Conservation (phyloP, 2,888 invertebrate genomes). For the Neoascia interrupta region DNA sequence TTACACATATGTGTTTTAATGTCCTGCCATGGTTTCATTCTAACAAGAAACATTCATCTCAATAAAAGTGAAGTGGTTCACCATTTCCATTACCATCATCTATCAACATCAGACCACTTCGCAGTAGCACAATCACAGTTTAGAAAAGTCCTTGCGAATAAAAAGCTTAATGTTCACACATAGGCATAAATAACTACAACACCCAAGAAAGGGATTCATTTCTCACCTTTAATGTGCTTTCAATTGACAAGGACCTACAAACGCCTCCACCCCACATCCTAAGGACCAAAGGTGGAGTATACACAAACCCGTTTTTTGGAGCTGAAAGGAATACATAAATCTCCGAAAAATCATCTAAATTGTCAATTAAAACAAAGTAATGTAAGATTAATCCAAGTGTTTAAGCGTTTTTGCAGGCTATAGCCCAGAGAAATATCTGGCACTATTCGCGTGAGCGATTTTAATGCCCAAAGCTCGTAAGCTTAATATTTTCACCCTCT, state of each 20-base stretch:
- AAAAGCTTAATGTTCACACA: slow-evolving; percentile 22
- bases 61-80: slow-evolving; percentile 24
- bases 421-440: slow-evolving; percentile 2
- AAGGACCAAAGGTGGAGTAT: not conserved
- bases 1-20: no score
- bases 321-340: slow-evolving; percentile 10
- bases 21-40: not conserved
- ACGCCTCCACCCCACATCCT: not conserved
- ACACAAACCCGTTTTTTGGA: not conserved
- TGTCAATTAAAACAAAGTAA: slow-evolving; percentile 32
- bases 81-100: slow-evolving; percentile 10
- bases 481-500: not conserved
- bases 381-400: slow-evolving; percentile 9
- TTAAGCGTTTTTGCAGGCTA: slow-evolving; percentile 7
- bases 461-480: slow-evolving; percentile 27
- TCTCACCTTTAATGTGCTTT: slow-evolving; percentile 44
- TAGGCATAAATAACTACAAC: slow-evolving; percentile 17
- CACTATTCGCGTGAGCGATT: slow-evolving; percentile 23
- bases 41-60: slow-evolving; percentile 2
- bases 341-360: slow-evolving; percentile 28
- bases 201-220: slow-evolving; percentile 15
- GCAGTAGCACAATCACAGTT: not conserved
- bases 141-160: slow-evolving; percentile 5
- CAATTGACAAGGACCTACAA: slow-evolving; percentile 34
- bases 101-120: not conserved